Evolutionary conservation across 1,140 invertebrate genomes (phyloP).

Genomic region (fruit fly (Drosophila melanogaster)): Release_6_plus_ISO1_MT NT_037436.4:11882001-11882500

Average conservation of each 20-base stretch:
- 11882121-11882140: conserved; percentile 88
- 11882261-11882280: conserved; percentile 88
- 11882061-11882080: conserved; percentile 91
- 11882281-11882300: conserved; percentile 88
- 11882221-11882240: conserved; percentile 88
- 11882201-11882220: conserved; percentile 89
- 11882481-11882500: conserved; percentile 76
- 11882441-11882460: conserved; percentile 85
- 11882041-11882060: conserved; percentile 90
- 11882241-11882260: conserved; percentile 88
- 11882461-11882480: conserved; percentile 85
- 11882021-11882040: conserved; percentile 85
- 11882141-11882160: conserved; percentile 90
- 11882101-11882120: conserved; percentile 90
- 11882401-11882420: conserved; percentile 85
- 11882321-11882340: conserved; percentile 88
- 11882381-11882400: conserved; percentile 88
- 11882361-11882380: conserved; percentile 89
- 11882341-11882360: conserved; percentile 88
- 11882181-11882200: conserved; percentile 88
- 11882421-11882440: conserved; percentile 85
- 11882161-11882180: conserved; percentile 88
- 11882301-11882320: conserved; percentile 87
- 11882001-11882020: not conserved
- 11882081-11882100: conserved; percentile 92